Conservation (phyloP, 2,888 invertebrate genomes). For the Heterodera filipjevi region DNA sequence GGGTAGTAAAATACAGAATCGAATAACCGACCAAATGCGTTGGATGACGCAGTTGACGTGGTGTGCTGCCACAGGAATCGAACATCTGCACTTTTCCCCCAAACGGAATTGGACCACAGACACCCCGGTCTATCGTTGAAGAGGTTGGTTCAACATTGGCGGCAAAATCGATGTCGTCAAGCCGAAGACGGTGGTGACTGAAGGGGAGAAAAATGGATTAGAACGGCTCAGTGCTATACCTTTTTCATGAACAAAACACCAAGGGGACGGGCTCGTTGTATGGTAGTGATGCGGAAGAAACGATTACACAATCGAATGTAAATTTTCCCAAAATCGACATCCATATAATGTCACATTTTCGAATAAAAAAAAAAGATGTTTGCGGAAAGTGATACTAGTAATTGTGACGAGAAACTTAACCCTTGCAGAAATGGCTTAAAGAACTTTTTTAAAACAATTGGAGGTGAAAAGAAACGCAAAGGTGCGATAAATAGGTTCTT, state of each 20-base stretch:
- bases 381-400: too few relatives aligned
- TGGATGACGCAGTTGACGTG: neutral
- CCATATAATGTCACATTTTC: too few relatives aligned
- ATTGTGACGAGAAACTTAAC: too few relatives aligned
- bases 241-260: neutral
- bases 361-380: too few relatives aligned
- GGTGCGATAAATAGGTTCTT: too few relatives aligned
- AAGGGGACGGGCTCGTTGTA: neutral
- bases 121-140: neutral
- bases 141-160: neutral
- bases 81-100: neutral
- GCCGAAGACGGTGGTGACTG: neutral
- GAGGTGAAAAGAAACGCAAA: too few relatives aligned
- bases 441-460: too few relatives aligned
- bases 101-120: neutral
- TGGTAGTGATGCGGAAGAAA: neutral
- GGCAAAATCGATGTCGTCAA: neutral
- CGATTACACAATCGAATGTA: neutral
- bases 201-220: conserved; percentile 5
- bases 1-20: too few relatives aligned
- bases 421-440: too few relatives aligned
- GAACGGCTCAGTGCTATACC: neutral
- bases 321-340: too few relatives aligned
- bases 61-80: neutral
- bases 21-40: neutral